Base-by-base conservation (phyloP, 2,797 vertebrate genomes). In the Mus caroli region DNA sequence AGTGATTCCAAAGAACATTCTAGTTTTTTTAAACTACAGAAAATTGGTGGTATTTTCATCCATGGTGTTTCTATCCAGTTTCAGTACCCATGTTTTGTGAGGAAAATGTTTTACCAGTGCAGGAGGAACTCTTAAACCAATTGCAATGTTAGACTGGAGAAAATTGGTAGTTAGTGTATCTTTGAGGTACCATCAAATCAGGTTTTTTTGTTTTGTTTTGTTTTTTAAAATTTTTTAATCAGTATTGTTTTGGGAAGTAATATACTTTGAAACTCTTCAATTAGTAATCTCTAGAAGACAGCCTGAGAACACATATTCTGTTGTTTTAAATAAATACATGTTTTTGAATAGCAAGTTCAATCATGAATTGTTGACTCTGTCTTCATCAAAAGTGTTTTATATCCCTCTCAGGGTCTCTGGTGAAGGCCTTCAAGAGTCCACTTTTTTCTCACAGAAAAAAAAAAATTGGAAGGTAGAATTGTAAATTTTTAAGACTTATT, bases 1-100 rank as follows among this genome's bases (percentile, higher is more conserved):
- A 79, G 97, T 98, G 97, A 98, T 98, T 98, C 98, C 98, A 99
- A 99, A 99, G 98, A 99, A 98, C 96, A 98, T 98, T 97, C 95
- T 95, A 94, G 97, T 98, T 97, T 98, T 98, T 98, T 98, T 97
- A 98, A 97, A 97, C 0, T 97, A 96, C 97, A 97, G 97, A 98
- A 98, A 97, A 97, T 98, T 2, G 94, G 92, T 97, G 96, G 97
- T 98, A 98, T 98, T 99, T 98, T 98, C 98, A 98, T 98, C 98
- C 96, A 91, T 98, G 95, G 96, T 97, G 94, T 98, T 98, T 98
- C 97, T 98, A 98, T 98, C 98, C 98, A 97, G 97, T 98, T 98
- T 98, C 96, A 95, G 97, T 98, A 97, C 97, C 98, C 97, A 97
- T 97, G 80, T 98, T 98, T 98, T 98, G 98, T 98, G 97, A 98